Conservation (phyloP, 2,113 vertebrate species). For the Cacatua alba region DNA sequence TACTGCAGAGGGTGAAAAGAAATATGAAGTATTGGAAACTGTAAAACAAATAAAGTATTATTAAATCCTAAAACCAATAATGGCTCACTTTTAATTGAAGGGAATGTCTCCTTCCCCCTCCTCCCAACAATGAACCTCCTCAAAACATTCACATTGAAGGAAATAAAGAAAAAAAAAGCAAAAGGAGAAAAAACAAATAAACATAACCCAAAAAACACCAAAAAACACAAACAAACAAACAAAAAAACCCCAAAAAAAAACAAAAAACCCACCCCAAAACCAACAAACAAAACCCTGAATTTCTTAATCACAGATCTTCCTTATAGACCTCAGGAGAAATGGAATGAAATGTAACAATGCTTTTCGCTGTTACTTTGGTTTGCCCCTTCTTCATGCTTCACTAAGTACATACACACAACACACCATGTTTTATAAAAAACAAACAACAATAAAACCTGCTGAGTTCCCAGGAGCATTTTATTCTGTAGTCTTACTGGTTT, state of each 20-base stretch:
- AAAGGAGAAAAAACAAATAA: neutral
- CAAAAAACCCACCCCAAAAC: neutral
- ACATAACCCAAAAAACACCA: neutral
- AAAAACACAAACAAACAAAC: neutral
- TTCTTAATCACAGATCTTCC: neutral
- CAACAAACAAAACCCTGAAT: neutral
- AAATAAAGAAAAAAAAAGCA: neutral
- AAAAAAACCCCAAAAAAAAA: too few species aligned
- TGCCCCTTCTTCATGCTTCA: neutral
- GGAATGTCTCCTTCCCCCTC: neutral
- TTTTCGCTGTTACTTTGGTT: neutral
- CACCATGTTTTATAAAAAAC: neutral
- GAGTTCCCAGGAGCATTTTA: neutral
- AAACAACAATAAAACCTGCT: neutral
- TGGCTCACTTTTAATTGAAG: neutral
- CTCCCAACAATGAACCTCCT: fast-evolving
- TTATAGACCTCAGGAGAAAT: neutral
- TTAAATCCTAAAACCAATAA: neutral
- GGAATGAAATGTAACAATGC: neutral
- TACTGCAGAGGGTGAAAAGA: neutral
- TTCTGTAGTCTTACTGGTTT: neutral
- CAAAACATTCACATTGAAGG: fast-evolving
- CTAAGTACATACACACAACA: neutral
- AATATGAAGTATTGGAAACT: neutral
- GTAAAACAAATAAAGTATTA: neutral